A percentile compares a stretch with the other conserved stretches of the same genome.
These are phyloP conservation scores for Brachionus plicatilis DNA, from an alignment of 1,140 invertebrate genomes.

Conservation along the genomic window DNA sequence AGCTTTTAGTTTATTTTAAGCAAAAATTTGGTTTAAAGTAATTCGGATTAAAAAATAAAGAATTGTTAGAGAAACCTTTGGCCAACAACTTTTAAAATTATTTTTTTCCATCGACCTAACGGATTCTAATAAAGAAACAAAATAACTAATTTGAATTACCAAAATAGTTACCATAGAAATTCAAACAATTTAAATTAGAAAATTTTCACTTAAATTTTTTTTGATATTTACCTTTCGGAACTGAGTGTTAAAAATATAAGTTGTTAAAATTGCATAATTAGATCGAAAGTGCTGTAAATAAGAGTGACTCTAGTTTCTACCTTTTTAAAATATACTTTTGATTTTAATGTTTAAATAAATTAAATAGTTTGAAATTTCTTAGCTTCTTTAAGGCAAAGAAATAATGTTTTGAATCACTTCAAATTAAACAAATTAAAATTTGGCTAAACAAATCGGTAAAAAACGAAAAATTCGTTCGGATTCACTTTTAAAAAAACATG, in stretches of 20 bases:
- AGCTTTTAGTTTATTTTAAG: too few relatives aligned
- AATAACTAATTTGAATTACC: neutral
- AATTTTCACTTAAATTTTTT: neutral
- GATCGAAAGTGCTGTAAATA: neutral
- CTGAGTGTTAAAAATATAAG: neutral
- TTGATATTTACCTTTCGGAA: conserved; percentile 6
- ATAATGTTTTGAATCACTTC: neutral
- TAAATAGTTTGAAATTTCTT: neutral
- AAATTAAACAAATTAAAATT: neutral
- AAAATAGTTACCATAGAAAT: conserved; percentile 26
- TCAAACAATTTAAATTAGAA: neutral
- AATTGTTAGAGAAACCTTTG: neutral
- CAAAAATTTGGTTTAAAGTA: too few relatives aligned
- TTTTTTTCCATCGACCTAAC: neutral
- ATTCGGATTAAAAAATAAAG: neutral
- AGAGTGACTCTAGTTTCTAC: neutral
- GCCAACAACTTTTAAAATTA: neutral
- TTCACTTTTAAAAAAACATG: conserved; percentile 7
- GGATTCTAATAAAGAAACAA: neutral
- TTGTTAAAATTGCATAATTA: neutral
- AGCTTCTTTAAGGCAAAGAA: neutral
- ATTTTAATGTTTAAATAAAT: neutral
- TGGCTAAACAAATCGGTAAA: neutral
- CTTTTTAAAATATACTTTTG: neutral
- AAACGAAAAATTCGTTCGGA: neutral